Base-by-base conservation (phyloP, 2,888 invertebrate species). In the Gortyna flavago region DNA sequence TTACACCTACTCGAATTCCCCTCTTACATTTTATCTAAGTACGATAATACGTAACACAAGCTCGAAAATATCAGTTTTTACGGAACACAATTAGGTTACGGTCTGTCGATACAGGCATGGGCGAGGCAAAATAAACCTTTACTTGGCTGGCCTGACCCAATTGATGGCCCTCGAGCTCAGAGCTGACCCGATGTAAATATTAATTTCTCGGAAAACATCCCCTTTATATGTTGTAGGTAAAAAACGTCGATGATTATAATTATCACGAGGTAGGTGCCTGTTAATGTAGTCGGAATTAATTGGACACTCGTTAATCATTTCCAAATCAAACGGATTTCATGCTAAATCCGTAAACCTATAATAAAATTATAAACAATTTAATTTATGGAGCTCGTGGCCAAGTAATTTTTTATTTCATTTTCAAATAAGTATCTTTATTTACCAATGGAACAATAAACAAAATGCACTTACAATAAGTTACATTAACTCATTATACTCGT, bases 91-190 rank as follows among this genome's bases (percentile, higher is more conserved):
- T 83, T 75, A 78, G 62, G 78, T 83, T 85, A 44, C 70, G 67
- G 21, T 51, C 65, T 74, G 35, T 72, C 71, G 66, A 64, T 44
- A 81, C 51, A 4, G 70, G 70, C 64, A 38, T 35, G 68, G 67
- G 75, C 69, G 68, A 77, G 75, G 70, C 48, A 68, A 85, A 87
- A 80, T 87, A 82, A 79, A 83, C 77, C 84, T 77, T 80, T 77
- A 85, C 84, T 84, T 86, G 82, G 80, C 83, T 85, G 69, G 85
- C 77, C 77, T 88, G 89, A 90, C 89, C 89, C 86, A 89, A 81
- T 89, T 89, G 83, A 85, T 84, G 65, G 77, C 66, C 68, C 76
- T 81, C 73, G 75, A 59, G 68, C 77, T 54, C 32, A 77, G 74
- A 74, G 61, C 75, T 70, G 84, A 81, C 84, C 83, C 70, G 75